These are phyloP conservation scores for Callopanchax toddi DNA, from an alignment of 2,113 vertebrate genomes.

Conservation along the genomic window DNA sequence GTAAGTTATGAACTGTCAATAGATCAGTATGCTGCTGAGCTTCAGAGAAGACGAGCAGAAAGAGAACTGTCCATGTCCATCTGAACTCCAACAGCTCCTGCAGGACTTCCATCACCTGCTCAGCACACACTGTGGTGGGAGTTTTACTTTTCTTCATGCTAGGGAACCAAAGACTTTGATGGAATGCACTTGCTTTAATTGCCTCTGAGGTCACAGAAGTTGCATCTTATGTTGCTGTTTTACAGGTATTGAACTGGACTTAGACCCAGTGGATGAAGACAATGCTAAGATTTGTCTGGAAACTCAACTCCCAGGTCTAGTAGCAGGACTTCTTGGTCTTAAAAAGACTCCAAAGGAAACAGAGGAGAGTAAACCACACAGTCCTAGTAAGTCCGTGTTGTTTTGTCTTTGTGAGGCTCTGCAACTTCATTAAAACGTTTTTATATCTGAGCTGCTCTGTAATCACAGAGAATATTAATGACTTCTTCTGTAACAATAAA, in stretches of 20 bases:
- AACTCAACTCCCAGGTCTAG: slow-evolving; percentile 82
- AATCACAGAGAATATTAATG: neutral
- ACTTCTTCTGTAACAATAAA: too few species aligned
- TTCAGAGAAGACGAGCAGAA: slow-evolving; percentile 87
- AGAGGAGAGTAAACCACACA: slow-evolving; percentile 73
- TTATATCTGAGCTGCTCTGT: neutral
- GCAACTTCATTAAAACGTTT: neutral
- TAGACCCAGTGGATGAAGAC: slow-evolving; percentile 80
- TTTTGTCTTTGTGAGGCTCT: slow-evolving; percentile 8
- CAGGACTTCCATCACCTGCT: slow-evolving; percentile 90
- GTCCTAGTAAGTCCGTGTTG: slow-evolving; percentile 81
- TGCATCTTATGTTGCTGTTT: neutral
- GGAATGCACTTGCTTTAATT: neutral
- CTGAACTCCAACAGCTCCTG: slow-evolving; percentile 86
- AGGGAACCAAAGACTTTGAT: neutral
- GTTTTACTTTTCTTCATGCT: slow-evolving; percentile 11
- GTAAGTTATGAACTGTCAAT: neutral
- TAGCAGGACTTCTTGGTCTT: slow-evolving; percentile 82
- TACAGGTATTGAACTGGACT: slow-evolving; percentile 86
- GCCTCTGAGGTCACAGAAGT: neutral
- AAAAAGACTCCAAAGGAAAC: slow-evolving; percentile 82
- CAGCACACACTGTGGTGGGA: slow-evolving; percentile 88
- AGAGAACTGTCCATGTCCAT: slow-evolving; percentile 87
- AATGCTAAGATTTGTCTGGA: slow-evolving; percentile 82
- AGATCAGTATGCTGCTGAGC: slow-evolving; percentile 95